A percentile compares a stretch with the other conserved stretches of the same genome.
Evolutionary conservation across 2,888 invertebrate species (phyloP).

Genomic region (Plutella xylostella): DNA sequence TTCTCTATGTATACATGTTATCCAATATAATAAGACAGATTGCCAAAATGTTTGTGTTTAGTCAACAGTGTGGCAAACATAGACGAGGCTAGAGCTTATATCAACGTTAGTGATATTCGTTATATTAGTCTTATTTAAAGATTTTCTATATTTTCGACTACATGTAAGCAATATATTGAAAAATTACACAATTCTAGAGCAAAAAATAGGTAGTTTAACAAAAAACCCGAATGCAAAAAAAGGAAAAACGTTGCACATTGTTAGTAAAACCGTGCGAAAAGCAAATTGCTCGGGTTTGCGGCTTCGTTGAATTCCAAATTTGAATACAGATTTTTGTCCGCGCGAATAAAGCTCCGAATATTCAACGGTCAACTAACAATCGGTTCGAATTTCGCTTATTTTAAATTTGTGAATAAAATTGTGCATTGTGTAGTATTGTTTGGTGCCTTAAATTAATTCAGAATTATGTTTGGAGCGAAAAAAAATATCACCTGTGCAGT

Average conservation of each 20-base stretch:
- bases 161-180: too few relatives aligned
- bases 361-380: too few relatives aligned
- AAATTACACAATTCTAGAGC: too few relatives aligned
- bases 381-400: too few relatives aligned
- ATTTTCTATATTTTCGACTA: too few relatives aligned
- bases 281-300: slow-evolving; percentile 23
- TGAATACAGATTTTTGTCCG: slow-evolving; percentile 14
- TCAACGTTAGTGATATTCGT: background rate
- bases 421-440: too few relatives aligned
- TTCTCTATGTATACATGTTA: slow-evolving; percentile 25
- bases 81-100: background rate
- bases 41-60: slow-evolving; percentile 30
- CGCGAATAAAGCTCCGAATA: background rate
- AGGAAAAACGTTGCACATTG: slow-evolving; percentile 22
- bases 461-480: too few relatives aligned
- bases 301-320: slow-evolving; percentile 20
- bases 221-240: background rate
- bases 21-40: slow-evolving; percentile 35
- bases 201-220: background rate
- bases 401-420: too few relatives aligned
- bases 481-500: too few relatives aligned
- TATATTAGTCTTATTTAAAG: too few relatives aligned
- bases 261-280: slow-evolving; percentile 20
- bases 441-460: too few relatives aligned
- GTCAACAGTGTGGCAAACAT: slow-evolving; percentile 3